Evolutionary conservation across 1,140 invertebrate species (phyloP).

Genomic region (Argopecten irradians): DNA sequence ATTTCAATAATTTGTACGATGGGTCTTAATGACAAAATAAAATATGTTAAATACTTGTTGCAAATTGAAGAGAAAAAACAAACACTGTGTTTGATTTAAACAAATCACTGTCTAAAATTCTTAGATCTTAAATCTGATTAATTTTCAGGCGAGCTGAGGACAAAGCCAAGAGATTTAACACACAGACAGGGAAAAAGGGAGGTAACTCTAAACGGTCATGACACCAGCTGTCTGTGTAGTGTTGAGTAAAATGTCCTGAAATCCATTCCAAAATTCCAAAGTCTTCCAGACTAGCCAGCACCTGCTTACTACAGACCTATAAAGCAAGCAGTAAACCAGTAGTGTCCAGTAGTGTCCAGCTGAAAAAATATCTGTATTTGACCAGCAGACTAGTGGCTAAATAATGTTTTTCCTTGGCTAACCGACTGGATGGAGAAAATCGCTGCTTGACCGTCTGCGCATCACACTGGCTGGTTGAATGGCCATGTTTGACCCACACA

Average conservation of each 20-base stretch:
- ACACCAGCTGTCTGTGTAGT: background rate
- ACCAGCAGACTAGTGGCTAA: no score
- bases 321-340: background rate
- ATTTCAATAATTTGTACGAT: background rate
- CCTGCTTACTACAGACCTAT: background rate
- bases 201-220: background rate
- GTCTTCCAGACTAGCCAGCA: constrained; percentile 13
- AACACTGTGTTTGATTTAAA: background rate
- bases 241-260: background rate
- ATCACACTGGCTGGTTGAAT: no score
- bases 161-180: constrained; percentile 50
- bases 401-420: no score
- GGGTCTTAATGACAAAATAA: background rate
- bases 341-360: background rate
- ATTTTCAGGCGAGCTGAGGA: constrained; percentile 60
- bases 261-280: constrained; percentile 15
- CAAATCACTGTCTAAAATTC: background rate
- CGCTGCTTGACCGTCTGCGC: no score
- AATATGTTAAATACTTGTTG: background rate
- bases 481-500: no score
- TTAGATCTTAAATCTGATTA: background rate
- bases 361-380: background rate
- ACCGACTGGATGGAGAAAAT: no score
- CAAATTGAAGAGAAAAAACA: background rate
- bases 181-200: background rate